Base-by-base conservation (phyloP, 2,888 invertebrate genomes). In the Bimastos eiseni region DNA sequence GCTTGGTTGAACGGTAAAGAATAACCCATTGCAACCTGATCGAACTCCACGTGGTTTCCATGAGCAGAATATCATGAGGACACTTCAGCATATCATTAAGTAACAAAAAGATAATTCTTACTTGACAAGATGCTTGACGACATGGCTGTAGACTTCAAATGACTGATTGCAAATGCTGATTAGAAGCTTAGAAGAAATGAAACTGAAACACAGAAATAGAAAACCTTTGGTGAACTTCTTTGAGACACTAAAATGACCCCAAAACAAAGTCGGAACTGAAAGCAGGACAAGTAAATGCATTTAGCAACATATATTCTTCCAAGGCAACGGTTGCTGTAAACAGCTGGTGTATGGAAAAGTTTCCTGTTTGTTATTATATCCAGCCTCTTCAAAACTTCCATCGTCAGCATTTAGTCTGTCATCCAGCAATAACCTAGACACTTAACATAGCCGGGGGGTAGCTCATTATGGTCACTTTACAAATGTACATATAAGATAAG, bases 51-150 rank as follows among this genome's bases (percentile, higher is more conserved):
- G 13, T n/a, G 30, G n/a, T 70, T 30, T 1, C 70, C 8, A 6
- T 70, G 70, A n/a, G 8, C 30, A n/a, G 24, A 55, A 30, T 30
- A 17, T 24, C 55, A 55, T 55, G 30, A 30, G 70, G 17, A 70
- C n/a, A 13, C 17, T 8, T 1, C 30, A 70, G 70, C 13, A 13
- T 70, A n/a, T 70, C 24, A 49, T 0, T 24, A 49, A 49, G 49
- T 49, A 21, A 49, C 24, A 17, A 49, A 41, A 70, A n/a, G 70
- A 11, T 34, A 6, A 36, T 34, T 5, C 34, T 86, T 86, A 86
- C 86, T 36, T 86, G 24, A 86, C 86, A 36, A 86, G 86, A 86
- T 86, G 37, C 17, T 33, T 86, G 86, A 86, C 37, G 34, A n/a
- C 34, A 33, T 86, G 86, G 37, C 86, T 34, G 37, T 86, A 86